A percentile compares a stretch with the other conserved stretches of the same genome.
phyloP scores from a whole-genome alignment of 2,797 vertebrate species.

The Channallabes apus region DNA sequence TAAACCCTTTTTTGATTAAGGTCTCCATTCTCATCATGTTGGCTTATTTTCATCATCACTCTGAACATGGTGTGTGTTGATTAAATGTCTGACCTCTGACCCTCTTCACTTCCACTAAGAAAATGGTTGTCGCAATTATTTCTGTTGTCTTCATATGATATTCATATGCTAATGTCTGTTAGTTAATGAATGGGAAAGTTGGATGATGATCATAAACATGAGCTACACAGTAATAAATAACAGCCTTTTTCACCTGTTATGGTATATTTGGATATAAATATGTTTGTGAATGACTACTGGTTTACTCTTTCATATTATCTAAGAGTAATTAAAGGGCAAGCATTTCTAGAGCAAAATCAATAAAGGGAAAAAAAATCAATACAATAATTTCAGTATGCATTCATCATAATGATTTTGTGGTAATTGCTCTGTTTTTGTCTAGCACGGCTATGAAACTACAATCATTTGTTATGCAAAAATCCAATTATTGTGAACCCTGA shows the following conservation, averaged over 20 bases:
- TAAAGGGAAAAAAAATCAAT: neutral
- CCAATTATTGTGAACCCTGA: neutral
- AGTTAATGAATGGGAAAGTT: neutral
- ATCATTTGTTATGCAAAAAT: conserved; percentile 1
- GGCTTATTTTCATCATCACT: neutral
- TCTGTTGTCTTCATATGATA: neutral
- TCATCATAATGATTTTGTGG: conserved; percentile 9
- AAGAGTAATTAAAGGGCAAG: neutral
- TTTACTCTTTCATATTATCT: neutral
- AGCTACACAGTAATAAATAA: neutral
- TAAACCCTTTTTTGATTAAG: neutral
- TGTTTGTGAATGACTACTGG: neutral
- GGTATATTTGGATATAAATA: neutral
- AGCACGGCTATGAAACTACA: neutral
- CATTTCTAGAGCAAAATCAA: conserved; percentile 4
- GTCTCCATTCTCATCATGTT: neutral
- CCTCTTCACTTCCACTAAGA: neutral
- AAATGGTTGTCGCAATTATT: conserved; percentile 22
- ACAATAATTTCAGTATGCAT: neutral
- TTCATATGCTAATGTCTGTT: conserved; percentile 1
- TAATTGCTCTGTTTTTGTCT: neutral
- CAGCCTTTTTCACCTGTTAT: neutral
- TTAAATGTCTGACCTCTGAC: conserved; percentile 19
- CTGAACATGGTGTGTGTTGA: neutral
- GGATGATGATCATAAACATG: neutral